Evolutionary conservation across 2,888 invertebrate species (phyloP).

Genomic region (Volucella zonaria): DNA sequence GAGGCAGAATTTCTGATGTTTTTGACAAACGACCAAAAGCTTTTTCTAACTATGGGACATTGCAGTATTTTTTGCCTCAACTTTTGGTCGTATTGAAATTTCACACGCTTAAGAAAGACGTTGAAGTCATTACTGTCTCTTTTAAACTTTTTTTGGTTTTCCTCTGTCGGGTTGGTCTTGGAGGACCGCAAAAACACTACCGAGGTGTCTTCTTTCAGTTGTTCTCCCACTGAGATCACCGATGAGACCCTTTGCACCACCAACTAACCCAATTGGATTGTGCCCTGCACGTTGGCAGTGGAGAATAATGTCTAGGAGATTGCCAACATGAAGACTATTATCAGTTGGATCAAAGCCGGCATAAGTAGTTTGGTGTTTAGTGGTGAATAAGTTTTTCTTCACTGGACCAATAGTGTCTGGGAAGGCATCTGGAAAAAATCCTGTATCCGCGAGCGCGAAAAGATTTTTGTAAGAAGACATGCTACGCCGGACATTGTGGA

Average conservation of each 20-base stretch:
- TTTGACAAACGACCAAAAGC: too few relatives aligned
- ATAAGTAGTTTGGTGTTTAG: slow-evolving; percentile 91
- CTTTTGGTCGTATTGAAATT: too few relatives aligned
- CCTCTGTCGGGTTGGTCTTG: too few relatives aligned
- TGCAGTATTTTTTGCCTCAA: too few relatives aligned
- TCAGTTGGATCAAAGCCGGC: slow-evolving; percentile 99
- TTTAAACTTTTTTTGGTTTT: too few relatives aligned
- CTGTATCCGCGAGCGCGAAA: slow-evolving; percentile 83
- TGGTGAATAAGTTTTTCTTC: slow-evolving; percentile 86
- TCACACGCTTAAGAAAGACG: too few relatives aligned
- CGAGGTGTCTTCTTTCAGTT: slow-evolving; percentile 88
- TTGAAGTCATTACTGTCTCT: too few relatives aligned
- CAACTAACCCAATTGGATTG: slow-evolving; percentile 94
- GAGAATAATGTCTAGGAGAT: slow-evolving; percentile 93
- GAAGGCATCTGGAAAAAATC: slow-evolving; percentile 91
- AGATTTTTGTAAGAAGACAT: slow-evolving; percentile 77
- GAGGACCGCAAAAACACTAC: too few relatives aligned
- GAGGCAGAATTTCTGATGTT: too few relatives aligned
- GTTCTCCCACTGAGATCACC: slow-evolving; percentile 97
- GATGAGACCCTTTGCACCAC: slow-evolving; percentile 96
- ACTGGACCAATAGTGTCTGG: slow-evolving; percentile 88
- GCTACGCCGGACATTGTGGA: slow-evolving; percentile 33
- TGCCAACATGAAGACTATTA: slow-evolving; percentile 97
- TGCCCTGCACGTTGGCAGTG: slow-evolving; percentile 97
- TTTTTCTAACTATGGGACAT: too few relatives aligned